Evolutionary conservation across 2,113 vertebrate species (phyloP), one percentile per base, ranked within the genome.

Genomic region (Herpetotheres cachinnans): DNA sequence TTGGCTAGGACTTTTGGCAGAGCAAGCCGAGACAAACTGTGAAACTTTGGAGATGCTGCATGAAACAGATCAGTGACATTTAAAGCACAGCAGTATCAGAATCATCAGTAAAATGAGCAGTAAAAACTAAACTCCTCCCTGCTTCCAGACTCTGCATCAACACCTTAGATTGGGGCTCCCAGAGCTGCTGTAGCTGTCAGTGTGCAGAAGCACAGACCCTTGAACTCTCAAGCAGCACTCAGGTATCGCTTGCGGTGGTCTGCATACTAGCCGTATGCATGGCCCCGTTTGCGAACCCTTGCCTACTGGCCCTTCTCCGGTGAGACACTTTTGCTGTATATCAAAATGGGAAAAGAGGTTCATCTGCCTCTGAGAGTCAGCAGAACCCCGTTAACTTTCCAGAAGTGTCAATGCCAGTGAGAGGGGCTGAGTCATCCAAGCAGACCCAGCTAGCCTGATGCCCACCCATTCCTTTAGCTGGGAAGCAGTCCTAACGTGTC

Each of bases 341-440:
- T 87, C 70, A 84, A n/a, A 59, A 55, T 0, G 0, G 50, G 47
- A 82, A 47, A 59, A 71, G 93, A 83, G 61, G 79, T 87, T 74
- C 17, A 56, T 84, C 44, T 93, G 77, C 54, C 62, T 90, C 84
- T 0, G 12, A 93, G 96, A 94, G 95, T 96, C 95, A 94, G 89
- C 89, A 95, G 89, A 97, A 89, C 47, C 14, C 0, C 55, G 3
- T 92, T 94, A 95, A 93, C 94, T 93, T 97, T 94, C 72, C 36
- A n/a, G 69, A 52, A 71, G 40, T 36, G 36, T 44, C 46, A 36
- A 0, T 32, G 50, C 40, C 50, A 30, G 46, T 1, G 2, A 74
- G 8, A 13, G 55, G 50, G 82, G n/a, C 72, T 81, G 80, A 96
- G 59, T 86, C 90, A 90, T 55, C 61, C 81, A 22, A 55, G 72